These are phyloP conservation scores for Protophormia terraenovae DNA, from an alignment of 2,888 invertebrate genomes.

Conservation along the genomic window DNA sequence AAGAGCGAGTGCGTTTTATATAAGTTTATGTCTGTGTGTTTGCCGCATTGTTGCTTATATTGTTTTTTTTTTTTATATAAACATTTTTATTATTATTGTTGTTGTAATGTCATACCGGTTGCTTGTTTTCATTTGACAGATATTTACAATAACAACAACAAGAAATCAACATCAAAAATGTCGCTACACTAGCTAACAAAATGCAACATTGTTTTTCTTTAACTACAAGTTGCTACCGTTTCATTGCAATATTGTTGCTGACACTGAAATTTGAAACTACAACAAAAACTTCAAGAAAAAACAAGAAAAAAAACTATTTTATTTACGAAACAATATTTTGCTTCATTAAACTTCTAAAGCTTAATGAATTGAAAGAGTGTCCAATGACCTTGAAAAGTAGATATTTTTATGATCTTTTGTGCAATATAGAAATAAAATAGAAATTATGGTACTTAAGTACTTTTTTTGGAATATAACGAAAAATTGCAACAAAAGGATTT, in stretches of 20 bases:
- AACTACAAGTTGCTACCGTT: neutral
- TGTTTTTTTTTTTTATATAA: slow-evolving; percentile 31
- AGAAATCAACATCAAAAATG: slow-evolving; percentile 28
- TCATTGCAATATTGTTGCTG: slow-evolving; percentile 33
- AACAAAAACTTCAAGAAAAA: neutral
- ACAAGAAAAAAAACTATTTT: too few species aligned
- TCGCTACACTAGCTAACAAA: slow-evolving; percentile 58
- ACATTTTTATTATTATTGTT: slow-evolving; percentile 54
- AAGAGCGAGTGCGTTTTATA: slow-evolving; percentile 37
- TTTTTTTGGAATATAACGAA: too few species aligned
- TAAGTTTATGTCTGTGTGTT: slow-evolving; percentile 29
- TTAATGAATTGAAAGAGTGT: neutral
- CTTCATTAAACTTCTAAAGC: slow-evolving; percentile 9
- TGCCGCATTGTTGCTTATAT: slow-evolving; percentile 50
- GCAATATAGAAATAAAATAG: neutral
- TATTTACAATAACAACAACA: slow-evolving; percentile 27
- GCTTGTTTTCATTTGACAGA: slow-evolving; percentile 63
- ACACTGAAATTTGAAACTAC: slow-evolving; percentile 34
- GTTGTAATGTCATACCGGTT: slow-evolving; percentile 64
- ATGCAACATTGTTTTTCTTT: neutral
- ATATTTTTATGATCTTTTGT: neutral
- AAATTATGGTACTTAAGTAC: too few species aligned
- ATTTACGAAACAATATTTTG: slow-evolving; percentile 6
- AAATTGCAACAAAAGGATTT: too few species aligned
- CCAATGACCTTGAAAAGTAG: neutral